phyloP scores from a whole-genome alignment of 2,888 invertebrate species.

The Ophion ventricosus region DNA sequence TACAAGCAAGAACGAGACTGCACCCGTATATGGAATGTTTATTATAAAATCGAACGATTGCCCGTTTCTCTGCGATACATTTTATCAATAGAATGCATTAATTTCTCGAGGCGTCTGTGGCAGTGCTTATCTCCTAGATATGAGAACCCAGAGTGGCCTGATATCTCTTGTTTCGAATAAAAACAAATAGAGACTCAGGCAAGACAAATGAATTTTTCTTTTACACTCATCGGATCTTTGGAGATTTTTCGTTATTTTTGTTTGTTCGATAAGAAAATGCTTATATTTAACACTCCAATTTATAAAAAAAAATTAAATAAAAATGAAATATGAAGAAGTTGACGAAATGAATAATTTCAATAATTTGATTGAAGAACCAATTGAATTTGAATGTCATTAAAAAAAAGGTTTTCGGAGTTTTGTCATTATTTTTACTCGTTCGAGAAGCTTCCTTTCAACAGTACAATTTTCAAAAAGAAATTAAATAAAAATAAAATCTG shows the following conservation, averaged over 20 bases:
- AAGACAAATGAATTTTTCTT: not conserved
- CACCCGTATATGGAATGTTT: not conserved
- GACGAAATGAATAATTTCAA: not conserved
- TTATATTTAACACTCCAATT: not conserved
- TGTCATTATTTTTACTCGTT: too few relatives aligned
- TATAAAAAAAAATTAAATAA: not conserved
- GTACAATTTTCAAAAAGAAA: too few relatives aligned
- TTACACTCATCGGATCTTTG: not conserved
- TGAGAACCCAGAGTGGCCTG: not conserved
- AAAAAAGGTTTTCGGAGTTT: too few relatives aligned
- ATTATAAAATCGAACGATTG: constrained; percentile 1
- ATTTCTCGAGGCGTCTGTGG: not conserved
- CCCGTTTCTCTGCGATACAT: not conserved
- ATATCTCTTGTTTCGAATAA: not conserved
- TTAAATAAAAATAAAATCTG: too few relatives aligned
- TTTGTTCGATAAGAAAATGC: not conserved
- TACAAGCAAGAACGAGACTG: not conserved
- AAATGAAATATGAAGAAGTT: not conserved
- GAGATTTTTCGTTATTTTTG: not conserved
- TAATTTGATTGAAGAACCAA: not conserved
- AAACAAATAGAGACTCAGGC: not conserved
- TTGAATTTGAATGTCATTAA: not conserved
- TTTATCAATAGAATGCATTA: constrained; percentile 11
- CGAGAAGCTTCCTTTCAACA: too few relatives aligned
- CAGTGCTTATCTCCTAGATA: not conserved